phyloP scores from a whole-genome alignment of 2,888 invertebrate species.

The Leptinotarsa juncta region DNA sequence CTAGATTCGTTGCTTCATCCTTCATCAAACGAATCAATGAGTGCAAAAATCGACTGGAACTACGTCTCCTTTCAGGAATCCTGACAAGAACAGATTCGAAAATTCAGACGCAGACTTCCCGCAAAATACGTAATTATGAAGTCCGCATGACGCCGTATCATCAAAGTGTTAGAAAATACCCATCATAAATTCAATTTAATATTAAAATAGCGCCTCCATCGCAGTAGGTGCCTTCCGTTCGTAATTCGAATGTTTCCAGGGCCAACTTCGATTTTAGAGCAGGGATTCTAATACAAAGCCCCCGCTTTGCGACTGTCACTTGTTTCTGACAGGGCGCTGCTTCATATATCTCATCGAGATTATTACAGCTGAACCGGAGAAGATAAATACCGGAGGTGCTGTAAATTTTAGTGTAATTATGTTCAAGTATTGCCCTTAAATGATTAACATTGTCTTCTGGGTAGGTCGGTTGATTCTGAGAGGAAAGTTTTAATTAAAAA shows the following conservation, averaged over 20 bases:
- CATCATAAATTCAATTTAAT: conserved; percentile 63
- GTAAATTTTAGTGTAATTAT: conserved; percentile 44
- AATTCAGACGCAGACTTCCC: conserved; percentile 53
- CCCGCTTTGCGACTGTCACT: conserved; percentile 52
- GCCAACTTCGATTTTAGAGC: conserved; percentile 53
- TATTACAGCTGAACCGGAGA: conserved; percentile 44
- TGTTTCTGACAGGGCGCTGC: conserved; percentile 53
- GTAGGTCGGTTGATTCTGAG: conserved; percentile 19
- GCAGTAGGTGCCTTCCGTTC: conserved; percentile 53
- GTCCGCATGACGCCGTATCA: conserved; percentile 62
- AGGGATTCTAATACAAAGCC: conserved; percentile 47
- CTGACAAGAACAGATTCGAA: conserved; percentile 45
- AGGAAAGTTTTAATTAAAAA: conserved; percentile 30
- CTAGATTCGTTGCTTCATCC: background rate
- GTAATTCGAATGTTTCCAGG: conserved; percentile 44
- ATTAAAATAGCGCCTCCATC: conserved; percentile 61
- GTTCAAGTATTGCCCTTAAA: conserved; percentile 45
- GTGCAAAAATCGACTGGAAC: background rate
- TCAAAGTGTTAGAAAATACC: conserved; percentile 63
- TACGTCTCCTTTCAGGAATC: background rate
- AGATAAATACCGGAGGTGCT: conserved; percentile 45
- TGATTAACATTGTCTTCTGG: conserved; percentile 44
- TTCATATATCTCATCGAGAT: conserved; percentile 53
- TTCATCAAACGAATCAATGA: background rate
- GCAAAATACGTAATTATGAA: conserved; percentile 61